Base-by-base conservation (phyloP, 2,797 vertebrate species). In the Megaceryle alcyon region DNA sequence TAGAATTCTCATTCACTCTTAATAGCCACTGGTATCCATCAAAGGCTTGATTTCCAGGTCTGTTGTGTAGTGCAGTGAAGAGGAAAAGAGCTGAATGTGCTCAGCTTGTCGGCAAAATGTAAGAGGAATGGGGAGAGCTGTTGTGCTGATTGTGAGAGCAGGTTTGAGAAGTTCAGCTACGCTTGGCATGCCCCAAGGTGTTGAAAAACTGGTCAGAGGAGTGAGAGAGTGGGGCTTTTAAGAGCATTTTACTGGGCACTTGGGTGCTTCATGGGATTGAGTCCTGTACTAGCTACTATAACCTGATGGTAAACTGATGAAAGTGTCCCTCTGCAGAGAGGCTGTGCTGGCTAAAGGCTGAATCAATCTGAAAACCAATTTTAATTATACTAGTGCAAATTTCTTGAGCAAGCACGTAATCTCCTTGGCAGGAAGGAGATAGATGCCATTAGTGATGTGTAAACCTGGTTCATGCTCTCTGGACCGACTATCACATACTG, bases 1-100 rank as follows among this genome's bases (percentile, higher is more conserved):
- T 97, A 97, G 95, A 97, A 82, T 90, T 91, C 96, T 97, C 95
- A 91, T 95, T 97, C 95, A 95, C 84, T 96, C 94, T 92, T 89
- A 93, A 96, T 94, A 96, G 95, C 81, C 66, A 79, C 86, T 90
- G 80, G 72, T 96, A 96, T 97, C 94, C 94, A 96, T 95, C 95
- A 97, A 89, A 94, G 93, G 65, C 79, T 88, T 76, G 83, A 91
- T 82, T 93, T 94, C 73, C 65, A 92, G 79, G 79, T 82, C 61
- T 92, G 59, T 54, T 85, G 61, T 3, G 1, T 51, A 70, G 80
- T 1, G 6, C 86, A 61, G 53, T 59, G 78, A 90, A 65, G 88
- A 94, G 64, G 48, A 95, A 96, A 95, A 88, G 59, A 79, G 48
- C 51, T 88, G 76, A 84, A 90, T 68, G 53, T 79, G 59, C 35